Conservation (phyloP, 2,888 invertebrate species). For the Disparrhopalites patrizii region DNA sequence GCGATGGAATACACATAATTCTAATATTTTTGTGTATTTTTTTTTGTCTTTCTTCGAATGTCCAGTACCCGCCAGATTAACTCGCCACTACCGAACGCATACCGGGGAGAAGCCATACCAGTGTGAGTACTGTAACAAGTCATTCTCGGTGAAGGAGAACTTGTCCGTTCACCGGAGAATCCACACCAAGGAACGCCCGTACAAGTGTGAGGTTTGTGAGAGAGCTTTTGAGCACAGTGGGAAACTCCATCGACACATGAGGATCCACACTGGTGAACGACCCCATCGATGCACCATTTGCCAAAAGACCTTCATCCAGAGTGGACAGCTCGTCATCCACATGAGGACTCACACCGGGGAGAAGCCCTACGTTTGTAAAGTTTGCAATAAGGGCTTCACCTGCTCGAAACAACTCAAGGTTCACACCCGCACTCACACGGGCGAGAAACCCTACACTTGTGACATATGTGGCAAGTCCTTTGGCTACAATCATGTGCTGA, state of each 20-base stretch:
- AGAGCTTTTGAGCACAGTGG: conserved; percentile 88
- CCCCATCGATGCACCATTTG: conserved; percentile 85
- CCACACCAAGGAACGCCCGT: conserved; percentile 86
- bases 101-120: conserved; percentile 87
- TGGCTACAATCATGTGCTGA: conserved; percentile 85
- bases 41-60: not conserved
- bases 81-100: conserved; percentile 81
- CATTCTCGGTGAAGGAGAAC: conserved; percentile 89
- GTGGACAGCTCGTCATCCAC: conserved; percentile 85
- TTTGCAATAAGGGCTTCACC: conserved; percentile 86
- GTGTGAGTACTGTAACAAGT: conserved; percentile 87
- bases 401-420: conserved; percentile 89
- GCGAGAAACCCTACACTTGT: conserved; percentile 85
- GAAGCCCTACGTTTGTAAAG: conserved; percentile 64
- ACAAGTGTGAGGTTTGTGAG: conserved; percentile 82
- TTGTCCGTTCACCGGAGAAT: conserved; percentile 81
- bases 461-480: conserved; percentile 87
- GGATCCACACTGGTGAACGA: conserved; percentile 84
- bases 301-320: conserved; percentile 84
- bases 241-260: conserved; percentile 82
- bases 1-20: too few species aligned
- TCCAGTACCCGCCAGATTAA: conserved; percentile 72
- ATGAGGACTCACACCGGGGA: conserved; percentile 77
- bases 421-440: conserved; percentile 85
- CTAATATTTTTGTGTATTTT: too few species aligned